Evolutionary conservation across 2,797 vertebrate genomes (phyloP).

Genomic region (Gadopsis marmoratus): DNA sequence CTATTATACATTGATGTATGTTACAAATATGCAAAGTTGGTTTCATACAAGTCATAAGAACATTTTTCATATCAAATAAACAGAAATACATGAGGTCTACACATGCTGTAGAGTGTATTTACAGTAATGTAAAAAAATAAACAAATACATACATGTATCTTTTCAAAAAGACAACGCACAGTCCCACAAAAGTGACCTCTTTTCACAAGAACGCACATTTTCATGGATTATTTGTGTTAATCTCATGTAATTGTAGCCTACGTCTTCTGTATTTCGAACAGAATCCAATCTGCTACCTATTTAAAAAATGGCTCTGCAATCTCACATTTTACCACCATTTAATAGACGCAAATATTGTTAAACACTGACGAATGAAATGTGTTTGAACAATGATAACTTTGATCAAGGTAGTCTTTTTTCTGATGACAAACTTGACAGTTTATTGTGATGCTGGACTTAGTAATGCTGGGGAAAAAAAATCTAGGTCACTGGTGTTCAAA

Average conservation of each 20-base stretch:
- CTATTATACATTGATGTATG: slow-evolving; percentile 69
- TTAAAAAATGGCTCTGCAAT: slow-evolving; percentile 9
- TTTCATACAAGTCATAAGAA: slow-evolving; percentile 76
- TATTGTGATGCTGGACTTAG: not conserved
- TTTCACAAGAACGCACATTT: slow-evolving; percentile 28
- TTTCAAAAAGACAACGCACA: slow-evolving; percentile 52
- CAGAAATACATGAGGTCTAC: slow-evolving; percentile 78
- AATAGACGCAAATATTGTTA: slow-evolving; percentile 32
- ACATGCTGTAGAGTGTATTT: slow-evolving; percentile 82
- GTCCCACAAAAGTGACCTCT: slow-evolving; percentile 38
- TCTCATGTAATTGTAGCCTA: slow-evolving; percentile 18
- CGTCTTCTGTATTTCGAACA: slow-evolving; percentile 11
- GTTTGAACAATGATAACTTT: slow-evolving; percentile 1
- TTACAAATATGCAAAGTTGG: slow-evolving; percentile 82
- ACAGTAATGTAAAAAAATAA: slow-evolving; percentile 79
- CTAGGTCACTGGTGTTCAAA: not conserved
- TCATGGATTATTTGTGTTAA: slow-evolving; percentile 37
- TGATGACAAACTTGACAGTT: not conserved
- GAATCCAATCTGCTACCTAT: slow-evolving; percentile 44
- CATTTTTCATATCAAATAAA: slow-evolving; percentile 80
- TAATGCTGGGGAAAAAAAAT: not conserved
- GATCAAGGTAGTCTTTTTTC: not conserved
- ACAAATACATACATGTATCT: slow-evolving; percentile 65
- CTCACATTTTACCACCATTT: slow-evolving; percentile 18
- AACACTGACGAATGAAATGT: slow-evolving; percentile 47